These are phyloP conservation scores for Lontra canadensis DNA, from an alignment of 2,113 vertebrate genomes.

Conservation along the genomic window DNA sequence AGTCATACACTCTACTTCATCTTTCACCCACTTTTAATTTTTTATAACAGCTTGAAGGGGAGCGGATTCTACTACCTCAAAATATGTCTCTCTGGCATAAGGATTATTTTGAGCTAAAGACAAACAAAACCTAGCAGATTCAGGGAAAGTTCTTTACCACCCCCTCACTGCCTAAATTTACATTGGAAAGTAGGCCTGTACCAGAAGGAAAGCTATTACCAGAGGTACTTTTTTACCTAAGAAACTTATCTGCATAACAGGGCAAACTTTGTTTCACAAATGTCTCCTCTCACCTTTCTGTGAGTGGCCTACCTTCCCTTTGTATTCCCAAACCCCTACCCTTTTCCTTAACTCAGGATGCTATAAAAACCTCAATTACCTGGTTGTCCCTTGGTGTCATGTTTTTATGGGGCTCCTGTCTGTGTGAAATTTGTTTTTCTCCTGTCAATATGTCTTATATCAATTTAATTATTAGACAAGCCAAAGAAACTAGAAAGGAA, in stretches of 20 bases:
- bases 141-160: background rate
- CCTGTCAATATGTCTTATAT: background rate
- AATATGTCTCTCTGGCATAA: background rate
- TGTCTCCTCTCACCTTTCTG: background rate
- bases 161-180: background rate
- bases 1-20: background rate
- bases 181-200: background rate
- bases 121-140: background rate
- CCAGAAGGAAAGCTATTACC: background rate
- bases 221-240: background rate
- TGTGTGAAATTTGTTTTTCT: background rate
- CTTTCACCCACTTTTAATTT: background rate
- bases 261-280: background rate
- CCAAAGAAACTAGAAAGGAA: background rate
- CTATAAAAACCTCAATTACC: background rate
- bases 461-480: background rate
- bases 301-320: background rate
- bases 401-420: background rate
- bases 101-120: background rate
- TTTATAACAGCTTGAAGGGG: background rate
- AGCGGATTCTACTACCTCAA: background rate
- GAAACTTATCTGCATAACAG: background rate
- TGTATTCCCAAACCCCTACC: background rate
- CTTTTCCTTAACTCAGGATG: background rate
- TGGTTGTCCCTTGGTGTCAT: background rate